Conservation (phyloP, 2,797 vertebrate species). For the Oreochromis grahami region DNA sequence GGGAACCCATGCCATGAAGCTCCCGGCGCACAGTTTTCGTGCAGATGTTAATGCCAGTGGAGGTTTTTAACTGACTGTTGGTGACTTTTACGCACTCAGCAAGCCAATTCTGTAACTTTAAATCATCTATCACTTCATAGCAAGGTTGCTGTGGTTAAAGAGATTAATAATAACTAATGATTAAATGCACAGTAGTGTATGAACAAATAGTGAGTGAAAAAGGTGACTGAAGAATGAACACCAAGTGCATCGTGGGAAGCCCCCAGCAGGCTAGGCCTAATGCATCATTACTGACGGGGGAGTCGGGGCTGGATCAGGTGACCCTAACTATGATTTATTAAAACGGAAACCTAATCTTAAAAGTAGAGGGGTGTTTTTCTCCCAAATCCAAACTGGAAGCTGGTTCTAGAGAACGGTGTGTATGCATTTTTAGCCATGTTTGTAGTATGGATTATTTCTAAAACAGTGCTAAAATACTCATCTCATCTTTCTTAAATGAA, state of each 20-base stretch:
- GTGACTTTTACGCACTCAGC: rapidly evolving
- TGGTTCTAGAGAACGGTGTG: neutral
- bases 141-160: neutral
- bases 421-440: neutral
- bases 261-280: neutral
- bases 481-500: neutral
- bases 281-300: neutral
- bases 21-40: rapidly evolving
- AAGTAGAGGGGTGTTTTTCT: neutral
- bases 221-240: neutral
- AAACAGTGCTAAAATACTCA: neutral
- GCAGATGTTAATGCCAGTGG: neutral
- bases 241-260: neutral
- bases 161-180: neutral
- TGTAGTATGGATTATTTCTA: neutral
- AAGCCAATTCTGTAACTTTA: neutral
- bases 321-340: neutral
- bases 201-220: neutral
- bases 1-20: neutral
- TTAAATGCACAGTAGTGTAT: neutral
- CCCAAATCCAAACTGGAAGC: neutral
- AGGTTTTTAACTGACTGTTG: rapidly evolving
- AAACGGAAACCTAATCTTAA: neutral
- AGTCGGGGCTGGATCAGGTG: neutral
- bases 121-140: neutral